phyloP scores from a whole-genome alignment of 2,113 vertebrate genomes.

The Fukomys damarensis region DNA sequence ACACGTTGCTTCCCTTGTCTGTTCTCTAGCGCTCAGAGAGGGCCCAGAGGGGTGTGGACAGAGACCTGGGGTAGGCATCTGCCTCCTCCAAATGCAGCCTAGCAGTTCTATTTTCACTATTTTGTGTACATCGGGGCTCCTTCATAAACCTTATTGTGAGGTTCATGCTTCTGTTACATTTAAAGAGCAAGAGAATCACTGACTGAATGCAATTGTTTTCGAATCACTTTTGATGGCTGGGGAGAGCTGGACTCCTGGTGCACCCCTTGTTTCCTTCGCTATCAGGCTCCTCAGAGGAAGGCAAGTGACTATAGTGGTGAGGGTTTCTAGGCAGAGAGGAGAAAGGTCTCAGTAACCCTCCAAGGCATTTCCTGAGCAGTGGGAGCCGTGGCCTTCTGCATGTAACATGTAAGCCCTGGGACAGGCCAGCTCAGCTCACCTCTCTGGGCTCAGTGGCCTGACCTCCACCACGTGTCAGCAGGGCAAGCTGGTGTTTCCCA shows the following conservation, averaged over 20 bases:
- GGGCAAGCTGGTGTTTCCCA: background rate
- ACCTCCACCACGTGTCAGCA: background rate
- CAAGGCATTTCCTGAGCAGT: background rate
- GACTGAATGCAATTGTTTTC: background rate
- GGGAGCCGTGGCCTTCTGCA: background rate
- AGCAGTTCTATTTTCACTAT: background rate
- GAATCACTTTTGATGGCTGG: background rate
- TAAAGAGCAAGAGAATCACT: background rate
- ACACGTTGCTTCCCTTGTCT: background rate
- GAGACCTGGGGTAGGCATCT: background rate
- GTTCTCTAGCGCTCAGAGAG: background rate
- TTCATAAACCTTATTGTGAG: background rate
- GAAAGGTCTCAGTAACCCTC: background rate
- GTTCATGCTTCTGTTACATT: background rate
- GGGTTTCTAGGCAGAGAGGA: background rate
- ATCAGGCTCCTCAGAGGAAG: background rate
- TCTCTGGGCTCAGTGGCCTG: background rate
- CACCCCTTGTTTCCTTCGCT: background rate
- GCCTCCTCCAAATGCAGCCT: background rate
- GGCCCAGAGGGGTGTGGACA: no score
- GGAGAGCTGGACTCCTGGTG: background rate
- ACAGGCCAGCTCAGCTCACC: fast-evolving
- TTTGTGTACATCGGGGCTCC: background rate
- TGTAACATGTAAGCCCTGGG: fast-evolving
- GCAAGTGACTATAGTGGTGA: background rate